Evolutionary conservation across 2,113 vertebrate genomes (phyloP).

Genomic region (Hypocryptadius cinnamomeus): DNA sequence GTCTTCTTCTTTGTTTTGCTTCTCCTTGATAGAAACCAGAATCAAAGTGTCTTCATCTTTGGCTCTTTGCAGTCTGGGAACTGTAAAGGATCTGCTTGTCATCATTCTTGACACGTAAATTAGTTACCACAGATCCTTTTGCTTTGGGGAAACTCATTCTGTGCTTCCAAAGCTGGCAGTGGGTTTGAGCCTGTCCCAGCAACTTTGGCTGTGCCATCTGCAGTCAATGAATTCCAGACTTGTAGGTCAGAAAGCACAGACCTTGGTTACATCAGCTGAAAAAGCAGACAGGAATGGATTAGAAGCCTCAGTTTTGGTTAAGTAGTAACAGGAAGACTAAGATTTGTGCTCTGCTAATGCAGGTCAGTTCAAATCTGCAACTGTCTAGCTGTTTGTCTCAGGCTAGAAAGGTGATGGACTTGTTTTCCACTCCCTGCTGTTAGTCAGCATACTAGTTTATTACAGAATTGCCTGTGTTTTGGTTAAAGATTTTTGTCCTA

Average conservation of each 20-base stretch:
- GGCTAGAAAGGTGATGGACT: not conserved
- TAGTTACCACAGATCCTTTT: not conserved
- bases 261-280: not conserved
- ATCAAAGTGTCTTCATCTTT: not conserved
- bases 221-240: not conserved
- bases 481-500: not conserved
- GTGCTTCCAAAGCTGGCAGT: not conserved
- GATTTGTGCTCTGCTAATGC: not conserved
- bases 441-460: not conserved
- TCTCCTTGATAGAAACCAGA: not conserved
- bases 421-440: not conserved
- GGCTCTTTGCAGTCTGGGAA: not conserved
- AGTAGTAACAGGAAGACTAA: not conserved
- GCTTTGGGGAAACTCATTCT: not conserved
- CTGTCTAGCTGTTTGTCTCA: not conserved
- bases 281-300: not conserved
- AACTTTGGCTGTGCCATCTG: not conserved
- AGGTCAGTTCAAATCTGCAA: not conserved
- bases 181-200: not conserved
- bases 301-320: not conserved
- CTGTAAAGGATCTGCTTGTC: not conserved
- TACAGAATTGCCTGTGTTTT: not conserved
- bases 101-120: not conserved
- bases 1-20: not conserved
- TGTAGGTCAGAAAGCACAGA: not conserved